Evolutionary conservation across 1,140 invertebrate species (phyloP), one percentile per base, ranked within the genome.

Genomic region (Drosophila obscura): DNA sequence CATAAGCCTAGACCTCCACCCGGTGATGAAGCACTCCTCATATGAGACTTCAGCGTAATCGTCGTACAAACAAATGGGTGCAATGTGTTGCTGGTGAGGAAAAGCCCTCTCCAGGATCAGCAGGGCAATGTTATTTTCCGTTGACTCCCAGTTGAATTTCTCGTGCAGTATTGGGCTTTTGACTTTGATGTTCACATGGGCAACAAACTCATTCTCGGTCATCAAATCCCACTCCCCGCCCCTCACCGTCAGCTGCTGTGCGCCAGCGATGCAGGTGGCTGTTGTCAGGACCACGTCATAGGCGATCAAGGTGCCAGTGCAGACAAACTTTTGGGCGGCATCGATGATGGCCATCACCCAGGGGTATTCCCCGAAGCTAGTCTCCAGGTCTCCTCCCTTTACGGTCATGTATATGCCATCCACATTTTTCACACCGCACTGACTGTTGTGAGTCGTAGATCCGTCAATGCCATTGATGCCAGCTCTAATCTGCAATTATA

Each of bases 221-320:
- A 0, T 4, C n/a, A 53, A 39, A 43, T 80, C 77, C 78, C 78
- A 80, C 1, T 72, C 61, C 0, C 77, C 78, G 19, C 66, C 72
- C 26, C 46, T 48, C 5, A 51, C 73, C 31, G 13, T 39, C 2
- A 0, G 11, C 5, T 4, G 0, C 2, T 2, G 9, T 5, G 22
- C 15, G 3, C 8, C 31, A 15, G 13, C 28, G 11, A 35, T 3
- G 31, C 19, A 48, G 46, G 7, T 16, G 0, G 22, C 61, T 8
- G 61, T 44, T 22, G 41, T 66, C 5, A 80, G 11, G 11, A 79
- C 58, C 16, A 67, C 39, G 2, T 26, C 5, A 2, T 24, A 0
- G 2, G 22, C 16, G 5, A 68, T 24, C 1, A 55, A 22, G 5
- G 49, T 16, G 2, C 50, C 58, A 16, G 13, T 61, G 31, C 50